These are phyloP conservation scores for Bos indicus DNA, from an alignment of 2,113 vertebrate species.

Conservation along the genomic window DNA sequence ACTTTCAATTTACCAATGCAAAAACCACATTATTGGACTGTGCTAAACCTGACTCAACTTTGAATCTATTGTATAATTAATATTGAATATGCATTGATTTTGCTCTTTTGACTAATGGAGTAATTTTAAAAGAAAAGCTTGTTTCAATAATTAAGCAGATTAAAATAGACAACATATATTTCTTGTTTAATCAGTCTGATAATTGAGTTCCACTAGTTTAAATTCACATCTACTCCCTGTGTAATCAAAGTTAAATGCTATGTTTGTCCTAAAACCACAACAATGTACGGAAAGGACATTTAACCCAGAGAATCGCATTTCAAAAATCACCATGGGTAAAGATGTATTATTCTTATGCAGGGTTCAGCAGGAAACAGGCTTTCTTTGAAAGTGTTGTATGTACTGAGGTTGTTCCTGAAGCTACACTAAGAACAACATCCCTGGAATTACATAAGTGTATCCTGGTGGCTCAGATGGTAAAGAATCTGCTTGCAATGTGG, in stretches of 20 bases:
- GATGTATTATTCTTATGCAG: background rate
- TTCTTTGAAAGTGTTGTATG: background rate
- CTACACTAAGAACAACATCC: background rate
- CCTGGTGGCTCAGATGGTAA: background rate
- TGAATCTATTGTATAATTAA: slow-evolving; percentile 51
- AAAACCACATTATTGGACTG: slow-evolving; percentile 15
- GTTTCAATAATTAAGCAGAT: slow-evolving; percentile 63
- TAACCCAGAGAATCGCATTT: background rate
- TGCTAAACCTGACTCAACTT: background rate
- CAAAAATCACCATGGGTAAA: background rate
- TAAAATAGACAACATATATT: slow-evolving; percentile 66
- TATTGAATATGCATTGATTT: slow-evolving; percentile 66
- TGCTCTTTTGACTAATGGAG: slow-evolving; percentile 59
- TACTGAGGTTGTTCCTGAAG: background rate
- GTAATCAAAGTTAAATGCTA: slow-evolving; percentile 49
- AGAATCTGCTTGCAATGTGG: background rate
- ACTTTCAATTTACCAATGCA: slow-evolving; percentile 50
- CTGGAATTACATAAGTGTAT: background rate
- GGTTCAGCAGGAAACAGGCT: background rate
- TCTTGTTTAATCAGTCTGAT: slow-evolving; percentile 69
- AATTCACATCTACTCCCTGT: slow-evolving; percentile 45
- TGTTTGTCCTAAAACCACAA: slow-evolving; percentile 23
- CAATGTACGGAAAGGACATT: background rate
- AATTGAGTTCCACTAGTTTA: slow-evolving; percentile 63
- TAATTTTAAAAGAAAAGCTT: slow-evolving; percentile 62